Evolutionary conservation across 2,113 vertebrate genomes (phyloP).

Genomic region (Microtus oregoni): DNA sequence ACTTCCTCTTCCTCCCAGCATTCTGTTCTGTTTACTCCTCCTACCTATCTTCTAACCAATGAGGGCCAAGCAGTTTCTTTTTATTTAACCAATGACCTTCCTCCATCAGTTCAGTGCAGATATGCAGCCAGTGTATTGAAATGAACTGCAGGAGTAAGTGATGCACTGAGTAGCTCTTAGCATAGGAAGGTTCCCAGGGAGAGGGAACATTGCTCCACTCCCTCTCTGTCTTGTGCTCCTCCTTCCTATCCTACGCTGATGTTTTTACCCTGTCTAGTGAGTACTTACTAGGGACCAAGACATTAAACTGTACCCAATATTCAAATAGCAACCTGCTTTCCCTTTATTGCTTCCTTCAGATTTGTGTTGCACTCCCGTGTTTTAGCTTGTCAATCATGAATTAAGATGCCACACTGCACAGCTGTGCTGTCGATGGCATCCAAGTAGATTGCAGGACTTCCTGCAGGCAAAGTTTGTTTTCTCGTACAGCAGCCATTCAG

Average conservation of each 20-base stretch:
- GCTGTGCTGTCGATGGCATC: not conserved
- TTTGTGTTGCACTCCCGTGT: not conserved
- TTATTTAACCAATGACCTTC: no score
- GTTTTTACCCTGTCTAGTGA: not conserved
- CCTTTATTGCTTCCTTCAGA: not conserved
- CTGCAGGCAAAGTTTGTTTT: not conserved
- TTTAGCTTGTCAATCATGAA: not conserved
- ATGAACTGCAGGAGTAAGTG: not conserved
- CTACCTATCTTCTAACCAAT: no score
- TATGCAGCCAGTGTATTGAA: not conserved
- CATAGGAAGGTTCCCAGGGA: not conserved
- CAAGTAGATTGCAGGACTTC: not conserved
- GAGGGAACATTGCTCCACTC: not conserved
- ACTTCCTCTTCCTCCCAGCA: no score
- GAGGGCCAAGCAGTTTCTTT: no score
- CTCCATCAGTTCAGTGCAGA: not conserved
- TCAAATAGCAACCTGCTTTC: not conserved
- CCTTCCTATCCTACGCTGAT: not conserved
- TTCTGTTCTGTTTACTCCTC: no score
- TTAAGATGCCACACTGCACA: not conserved
- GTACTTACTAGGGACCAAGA: not conserved
- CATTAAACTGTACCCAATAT: not conserved
- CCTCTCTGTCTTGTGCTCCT: not conserved
- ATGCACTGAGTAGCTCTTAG: not conserved
- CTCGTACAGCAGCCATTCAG: not conserved